Evolutionary conservation across 23 tunicate genomes (phyloP).

Genomic region (Ascidia mentula): DNA sequence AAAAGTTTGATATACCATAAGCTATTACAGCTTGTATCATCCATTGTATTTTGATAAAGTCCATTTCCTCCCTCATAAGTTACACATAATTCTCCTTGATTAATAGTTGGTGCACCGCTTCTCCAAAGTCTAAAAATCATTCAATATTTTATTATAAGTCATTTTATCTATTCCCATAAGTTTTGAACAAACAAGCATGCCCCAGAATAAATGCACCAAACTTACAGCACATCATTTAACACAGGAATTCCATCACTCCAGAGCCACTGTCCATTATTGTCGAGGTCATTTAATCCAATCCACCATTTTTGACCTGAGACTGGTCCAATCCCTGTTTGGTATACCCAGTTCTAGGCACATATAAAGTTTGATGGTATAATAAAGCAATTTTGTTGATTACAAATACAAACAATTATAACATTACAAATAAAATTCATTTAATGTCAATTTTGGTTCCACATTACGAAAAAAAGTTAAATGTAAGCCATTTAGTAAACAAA

Average conservation of each 20-base stretch:
- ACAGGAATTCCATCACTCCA: constrained; percentile 18
- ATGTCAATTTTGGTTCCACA: too few relatives aligned
- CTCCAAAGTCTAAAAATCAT: constrained; percentile 14
- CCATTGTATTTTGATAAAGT: neutral
- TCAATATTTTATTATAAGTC: neutral
- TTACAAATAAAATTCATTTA: too few relatives aligned
- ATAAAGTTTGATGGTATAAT: too few relatives aligned
- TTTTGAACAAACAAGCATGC: too few relatives aligned
- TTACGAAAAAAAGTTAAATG: too few relatives aligned
- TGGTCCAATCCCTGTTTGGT: neutral
- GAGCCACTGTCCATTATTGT: constrained; percentile 11
- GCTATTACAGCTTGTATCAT: constrained; percentile 19
- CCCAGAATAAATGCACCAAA: neutral
- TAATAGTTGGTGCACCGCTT: constrained; percentile 20
- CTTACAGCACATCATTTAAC: neutral
- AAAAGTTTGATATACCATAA: neutral
- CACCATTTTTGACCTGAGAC: constrained; percentile 21
- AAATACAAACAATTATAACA: too few relatives aligned
- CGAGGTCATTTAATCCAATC: constrained; percentile 42
- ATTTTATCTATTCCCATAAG: too few relatives aligned
- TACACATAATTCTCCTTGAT: neutral
- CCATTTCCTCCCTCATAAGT: constrained; percentile 13
- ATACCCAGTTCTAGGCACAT: constrained; percentile 28
- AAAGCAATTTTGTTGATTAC: too few relatives aligned
- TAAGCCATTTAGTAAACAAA: too few relatives aligned